Evolutionary conservation across 1,140 invertebrate genomes (phyloP).

Genomic region (Apolygus lucorum): DNA sequence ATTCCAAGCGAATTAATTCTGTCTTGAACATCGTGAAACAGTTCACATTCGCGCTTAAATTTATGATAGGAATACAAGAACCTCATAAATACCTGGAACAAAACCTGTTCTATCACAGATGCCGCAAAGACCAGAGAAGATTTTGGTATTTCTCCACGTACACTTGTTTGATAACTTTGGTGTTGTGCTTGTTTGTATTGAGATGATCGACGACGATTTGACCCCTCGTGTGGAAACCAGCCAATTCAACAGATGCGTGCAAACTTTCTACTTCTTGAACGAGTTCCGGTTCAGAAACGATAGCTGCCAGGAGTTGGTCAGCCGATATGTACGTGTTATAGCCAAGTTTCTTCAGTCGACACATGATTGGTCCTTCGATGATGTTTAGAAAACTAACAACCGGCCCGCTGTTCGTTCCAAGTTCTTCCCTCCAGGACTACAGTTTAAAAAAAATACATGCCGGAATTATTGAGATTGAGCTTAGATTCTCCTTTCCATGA

Average conservation of each 20-base stretch:
- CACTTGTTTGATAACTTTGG: constrained; percentile 45
- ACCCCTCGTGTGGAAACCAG: constrained; percentile 44
- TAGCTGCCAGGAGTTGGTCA: constrained; percentile 28
- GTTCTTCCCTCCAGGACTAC: constrained; percentile 21
- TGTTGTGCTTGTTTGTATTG: constrained; percentile 43
- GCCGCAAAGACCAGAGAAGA: neutral
- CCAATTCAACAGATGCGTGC: constrained; percentile 23
- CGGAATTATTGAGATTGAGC: too few species aligned
- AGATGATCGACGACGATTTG: constrained; percentile 51
- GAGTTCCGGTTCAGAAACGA: constrained; percentile 35
- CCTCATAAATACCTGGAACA: too few species aligned
- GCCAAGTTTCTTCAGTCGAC: constrained; percentile 12
- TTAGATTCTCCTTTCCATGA: neutral
- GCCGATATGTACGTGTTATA: constrained; percentile 21
- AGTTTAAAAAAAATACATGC: constrained; percentile 16
- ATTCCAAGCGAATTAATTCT: too few species aligned
- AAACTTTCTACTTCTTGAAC: constrained; percentile 5
- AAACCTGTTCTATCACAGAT: neutral
- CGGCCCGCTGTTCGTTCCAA: constrained; percentile 7
- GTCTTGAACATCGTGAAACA: too few species aligned
- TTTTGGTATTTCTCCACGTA: constrained; percentile 19
- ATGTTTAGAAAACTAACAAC: constrained; percentile 23
- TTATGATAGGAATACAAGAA: too few species aligned
- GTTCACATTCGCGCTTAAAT: too few species aligned
- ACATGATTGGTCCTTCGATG: constrained; percentile 23